Percentiles rank a stretch among this genome's conserved stretches.
These are phyloP conservation scores for Myocastor coypus DNA, from an alignment of 2,113 vertebrate species.

Conservation along the genomic window DNA sequence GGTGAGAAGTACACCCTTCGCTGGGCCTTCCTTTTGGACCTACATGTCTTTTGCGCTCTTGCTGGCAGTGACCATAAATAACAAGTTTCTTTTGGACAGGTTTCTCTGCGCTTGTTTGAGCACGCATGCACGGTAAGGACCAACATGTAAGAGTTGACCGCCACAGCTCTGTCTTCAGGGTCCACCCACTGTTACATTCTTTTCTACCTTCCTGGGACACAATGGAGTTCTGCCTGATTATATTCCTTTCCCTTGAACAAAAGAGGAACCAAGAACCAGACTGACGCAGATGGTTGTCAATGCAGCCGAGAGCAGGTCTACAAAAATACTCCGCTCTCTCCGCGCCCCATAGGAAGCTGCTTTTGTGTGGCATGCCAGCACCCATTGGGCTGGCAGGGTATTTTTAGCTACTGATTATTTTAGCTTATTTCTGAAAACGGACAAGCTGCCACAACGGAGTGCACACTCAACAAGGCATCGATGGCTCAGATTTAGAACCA, in stretches of 20 bases:
- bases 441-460: slow-evolving; percentile 37
- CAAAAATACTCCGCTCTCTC: slow-evolving; percentile 78
- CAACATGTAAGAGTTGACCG: neutral
- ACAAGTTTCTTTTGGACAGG: neutral
- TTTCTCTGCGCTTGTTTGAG: neutral
- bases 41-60: neutral
- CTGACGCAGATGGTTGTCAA: slow-evolving; percentile 81
- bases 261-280: slow-evolving; percentile 75
- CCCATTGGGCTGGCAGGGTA: slow-evolving; percentile 72
- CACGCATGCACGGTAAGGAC: neutral
- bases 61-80: neutral
- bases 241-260: slow-evolving; percentile 78
- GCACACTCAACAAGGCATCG: slow-evolving; percentile 31
- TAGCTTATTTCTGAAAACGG: slow-evolving; percentile 73
- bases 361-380: slow-evolving; percentile 77
- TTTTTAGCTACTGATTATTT: slow-evolving; percentile 81
- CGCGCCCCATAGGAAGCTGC: slow-evolving; percentile 75
- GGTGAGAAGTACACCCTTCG: neutral
- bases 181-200: slow-evolving; percentile 45
- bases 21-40: neutral
- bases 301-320: slow-evolving; percentile 73
- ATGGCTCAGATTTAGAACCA: neutral
- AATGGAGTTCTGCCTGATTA: slow-evolving; percentile 57
- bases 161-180: slow-evolving; percentile 45
- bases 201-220: slow-evolving; percentile 55